These are phyloP conservation scores for Marasmarcha lunaedactyla DNA, from an alignment of 2,888 invertebrate genomes.

Conservation along the genomic window DNA sequence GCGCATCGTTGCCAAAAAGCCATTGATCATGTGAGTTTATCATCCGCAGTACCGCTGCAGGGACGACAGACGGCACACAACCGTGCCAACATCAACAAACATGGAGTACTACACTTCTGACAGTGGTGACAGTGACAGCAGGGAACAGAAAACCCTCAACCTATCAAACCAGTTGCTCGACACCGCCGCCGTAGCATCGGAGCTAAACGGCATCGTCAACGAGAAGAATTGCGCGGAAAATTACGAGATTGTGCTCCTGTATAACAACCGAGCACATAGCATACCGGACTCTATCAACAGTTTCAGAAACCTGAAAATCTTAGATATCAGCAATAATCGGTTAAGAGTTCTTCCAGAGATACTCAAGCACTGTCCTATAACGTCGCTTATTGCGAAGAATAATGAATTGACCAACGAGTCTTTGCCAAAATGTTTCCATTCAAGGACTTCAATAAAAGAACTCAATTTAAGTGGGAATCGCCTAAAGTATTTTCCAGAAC, in stretches of 20 bases:
- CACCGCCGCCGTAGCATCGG: constrained; percentile 64
- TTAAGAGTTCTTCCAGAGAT: constrained; percentile 82
- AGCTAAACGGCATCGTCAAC: constrained; percentile 72
- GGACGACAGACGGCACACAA: not conserved
- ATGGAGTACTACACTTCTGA: constrained; percentile 89
- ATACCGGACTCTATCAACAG: constrained; percentile 74
- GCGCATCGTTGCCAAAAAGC: not conserved
- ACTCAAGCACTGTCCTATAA: constrained; percentile 79
- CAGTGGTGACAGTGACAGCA: constrained; percentile 83
- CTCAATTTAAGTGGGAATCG: constrained; percentile 96
- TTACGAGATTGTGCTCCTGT: constrained; percentile 82
- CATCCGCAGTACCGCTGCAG: not conserved
- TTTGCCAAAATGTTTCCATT: constrained; percentile 86
- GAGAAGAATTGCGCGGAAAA: constrained; percentile 69
- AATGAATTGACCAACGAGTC: constrained; percentile 86
- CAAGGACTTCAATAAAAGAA: constrained; percentile 77
- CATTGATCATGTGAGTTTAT: constrained; percentile 3
- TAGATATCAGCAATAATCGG: constrained; percentile 91
- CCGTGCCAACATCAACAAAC: constrained; percentile 6
- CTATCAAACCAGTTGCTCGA: constrained; percentile 66
- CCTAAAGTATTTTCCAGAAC: constrained; percentile 85
- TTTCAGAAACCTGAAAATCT: constrained; percentile 79
- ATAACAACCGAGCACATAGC: constrained; percentile 84
- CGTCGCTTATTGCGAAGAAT: constrained; percentile 87
- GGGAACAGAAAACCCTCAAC: constrained; percentile 79